Conservation (phyloP, 2,888 invertebrate species). For the Microctonus aethiopoides region DNA sequence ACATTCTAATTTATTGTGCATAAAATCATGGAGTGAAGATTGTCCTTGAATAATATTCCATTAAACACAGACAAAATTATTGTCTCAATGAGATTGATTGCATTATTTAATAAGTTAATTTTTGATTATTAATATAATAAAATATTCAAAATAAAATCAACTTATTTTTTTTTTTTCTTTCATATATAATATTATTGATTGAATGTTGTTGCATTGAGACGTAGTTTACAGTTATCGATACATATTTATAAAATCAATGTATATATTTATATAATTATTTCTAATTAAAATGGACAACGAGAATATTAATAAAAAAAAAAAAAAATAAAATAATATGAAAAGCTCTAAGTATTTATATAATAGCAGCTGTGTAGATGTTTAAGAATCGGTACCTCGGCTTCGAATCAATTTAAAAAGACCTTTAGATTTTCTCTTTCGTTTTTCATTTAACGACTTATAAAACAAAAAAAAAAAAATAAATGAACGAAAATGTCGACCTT, state of each 20-base stretch:
- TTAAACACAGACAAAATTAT: neutral
- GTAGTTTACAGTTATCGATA: neutral
- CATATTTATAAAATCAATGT: no score
- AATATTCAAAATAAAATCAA: no score
- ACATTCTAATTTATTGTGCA: neutral
- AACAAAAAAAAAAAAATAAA: neutral
- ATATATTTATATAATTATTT: neutral
- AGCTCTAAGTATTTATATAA: conserved; percentile 22
- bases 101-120: no score
- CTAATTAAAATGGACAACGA: conserved; percentile 30
- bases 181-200: neutral
- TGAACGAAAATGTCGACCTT: neutral
- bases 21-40: no score
- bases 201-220: neutral
- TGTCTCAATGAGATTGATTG: no score
- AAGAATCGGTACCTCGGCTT: conserved; percentile 8
- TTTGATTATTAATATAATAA: no score
- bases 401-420: neutral
- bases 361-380: conserved; percentile 25
- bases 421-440: conserved; percentile 20
- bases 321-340: conserved; percentile 36
- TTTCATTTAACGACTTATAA: no score
- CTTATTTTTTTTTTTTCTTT: no score
- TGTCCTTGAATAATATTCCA: neutral
- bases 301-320: conserved; percentile 34